phyloP scores from a whole-genome alignment of 2,113 vertebrate species.

The Ophthalmolycus amberensis region DNA sequence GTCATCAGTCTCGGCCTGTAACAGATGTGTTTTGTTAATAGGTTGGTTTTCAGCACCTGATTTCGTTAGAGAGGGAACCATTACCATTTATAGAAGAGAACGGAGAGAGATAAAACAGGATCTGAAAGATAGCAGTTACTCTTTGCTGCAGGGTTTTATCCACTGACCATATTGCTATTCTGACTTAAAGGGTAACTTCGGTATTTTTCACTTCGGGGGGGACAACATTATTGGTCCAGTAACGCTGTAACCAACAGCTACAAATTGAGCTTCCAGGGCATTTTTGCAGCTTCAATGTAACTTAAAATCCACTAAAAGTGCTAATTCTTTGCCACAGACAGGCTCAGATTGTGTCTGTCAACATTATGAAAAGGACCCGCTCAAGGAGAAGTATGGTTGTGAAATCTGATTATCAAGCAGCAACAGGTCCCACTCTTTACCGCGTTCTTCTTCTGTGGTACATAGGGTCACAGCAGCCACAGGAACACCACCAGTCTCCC shows the following conservation, averaged over 20 bases:
- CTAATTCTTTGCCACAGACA: neutral
- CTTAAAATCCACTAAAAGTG: neutral
- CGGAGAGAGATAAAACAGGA: slow-evolving; percentile 1
- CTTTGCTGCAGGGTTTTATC: neutral
- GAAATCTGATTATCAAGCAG: neutral
- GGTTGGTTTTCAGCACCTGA: slow-evolving; percentile 44
- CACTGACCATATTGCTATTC: neutral
- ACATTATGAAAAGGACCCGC: neutral
- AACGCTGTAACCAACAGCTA: neutral
- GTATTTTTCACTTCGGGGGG: neutral
- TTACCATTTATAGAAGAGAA: slow-evolving; percentile 58
- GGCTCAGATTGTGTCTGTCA: neutral
- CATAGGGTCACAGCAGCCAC: neutral
- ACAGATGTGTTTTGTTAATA: slow-evolving; percentile 56
- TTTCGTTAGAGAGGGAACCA: slow-evolving; percentile 33
- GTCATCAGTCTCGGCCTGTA: slow-evolving; percentile 27
- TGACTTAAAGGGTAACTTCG: neutral
- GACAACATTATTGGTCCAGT: neutral
- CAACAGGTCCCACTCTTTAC: neutral
- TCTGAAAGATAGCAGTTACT: neutral
- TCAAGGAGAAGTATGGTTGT: neutral
- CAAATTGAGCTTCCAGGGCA: neutral
- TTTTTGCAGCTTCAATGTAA: neutral
- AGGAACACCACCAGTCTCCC: neutral
- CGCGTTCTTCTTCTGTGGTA: neutral